Evolutionary conservation across 2,797 vertebrate genomes (phyloP).

Genomic region (Notolepis coatsorum): DNA sequence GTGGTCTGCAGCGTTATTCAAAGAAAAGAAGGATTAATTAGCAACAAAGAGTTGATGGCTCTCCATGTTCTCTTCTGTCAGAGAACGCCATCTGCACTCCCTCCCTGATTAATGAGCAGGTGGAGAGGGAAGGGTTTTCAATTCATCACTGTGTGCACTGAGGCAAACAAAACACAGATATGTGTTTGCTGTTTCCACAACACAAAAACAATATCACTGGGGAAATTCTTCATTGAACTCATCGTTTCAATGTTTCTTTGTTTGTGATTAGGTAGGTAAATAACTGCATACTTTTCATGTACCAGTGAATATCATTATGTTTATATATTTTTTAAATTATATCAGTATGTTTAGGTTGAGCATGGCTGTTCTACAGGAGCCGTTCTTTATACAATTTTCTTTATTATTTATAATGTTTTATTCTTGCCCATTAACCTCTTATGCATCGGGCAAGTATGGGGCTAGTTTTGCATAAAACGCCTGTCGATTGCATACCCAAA

Average conservation of each 20-base stretch:
- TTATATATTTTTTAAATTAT: no score
- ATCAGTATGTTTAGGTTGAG: no score
- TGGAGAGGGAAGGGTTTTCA: constrained; percentile 68
- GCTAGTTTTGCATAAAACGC: no score
- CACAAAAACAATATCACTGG: constrained; percentile 26
- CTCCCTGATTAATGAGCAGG: constrained; percentile 80
- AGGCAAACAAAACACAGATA: constrained; percentile 51
- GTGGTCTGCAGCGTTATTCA: constrained; percentile 62
- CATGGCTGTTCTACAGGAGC: no score
- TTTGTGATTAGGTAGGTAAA: neutral
- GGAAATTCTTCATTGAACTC: constrained; percentile 1
- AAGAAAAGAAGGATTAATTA: constrained; percentile 77
- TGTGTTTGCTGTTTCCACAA: constrained; percentile 38
- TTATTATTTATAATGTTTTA: no score
- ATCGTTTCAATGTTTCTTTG: no score
- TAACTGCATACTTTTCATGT: neutral
- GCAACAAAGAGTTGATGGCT: constrained; percentile 64
- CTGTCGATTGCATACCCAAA: no score
- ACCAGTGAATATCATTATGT: no score
- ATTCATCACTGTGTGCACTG: constrained; percentile 68
- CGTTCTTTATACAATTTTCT: no score
- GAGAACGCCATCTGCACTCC: constrained; percentile 75
- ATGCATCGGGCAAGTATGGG: no score
- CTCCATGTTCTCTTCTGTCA: constrained; percentile 73
- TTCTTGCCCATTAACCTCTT: no score